A percentile compares a stretch with the other conserved stretches of the same genome.
phyloP scores from a whole-genome alignment of 1,140 invertebrate genomes.

The Zaprionus nigranus region DNA sequence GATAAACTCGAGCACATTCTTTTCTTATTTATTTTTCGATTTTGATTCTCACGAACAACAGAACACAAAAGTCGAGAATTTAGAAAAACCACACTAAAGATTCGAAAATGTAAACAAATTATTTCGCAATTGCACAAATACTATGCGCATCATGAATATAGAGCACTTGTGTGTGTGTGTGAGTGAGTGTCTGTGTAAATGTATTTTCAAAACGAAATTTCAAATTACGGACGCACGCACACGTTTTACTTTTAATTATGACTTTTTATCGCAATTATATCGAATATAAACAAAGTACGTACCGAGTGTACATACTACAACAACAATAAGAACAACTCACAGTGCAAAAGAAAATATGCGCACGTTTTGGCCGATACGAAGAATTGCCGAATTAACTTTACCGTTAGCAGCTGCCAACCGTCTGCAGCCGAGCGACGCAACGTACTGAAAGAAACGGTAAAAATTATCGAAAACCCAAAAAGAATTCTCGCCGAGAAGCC shows the following conservation, averaged over 20 bases:
- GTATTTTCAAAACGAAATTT: slow-evolving; percentile 37
- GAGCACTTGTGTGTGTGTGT: slow-evolving; percentile 16
- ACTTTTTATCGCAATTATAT: slow-evolving; percentile 67
- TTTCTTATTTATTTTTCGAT: slow-evolving; percentile 32
- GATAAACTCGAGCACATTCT: slow-evolving; percentile 8
- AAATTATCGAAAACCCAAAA: slow-evolving; percentile 26
- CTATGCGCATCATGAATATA: slow-evolving; percentile 6
- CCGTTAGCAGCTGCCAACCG: slow-evolving; percentile 49
- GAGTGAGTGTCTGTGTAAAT: too few relatives aligned
- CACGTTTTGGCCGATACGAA: slow-evolving; percentile 59
- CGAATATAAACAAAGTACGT: slow-evolving; percentile 59
- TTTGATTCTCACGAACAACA: slow-evolving; percentile 12
- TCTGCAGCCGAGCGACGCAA: slow-evolving; percentile 54
- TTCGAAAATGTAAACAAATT: slow-evolving; percentile 72
- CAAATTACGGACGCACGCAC: slow-evolving; percentile 20
- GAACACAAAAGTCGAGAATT: slow-evolving; percentile 40
- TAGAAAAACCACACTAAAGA: slow-evolving; percentile 50
- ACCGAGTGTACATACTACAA: slow-evolving; percentile 1
- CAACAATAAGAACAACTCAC: not conserved
- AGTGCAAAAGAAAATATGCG: slow-evolving; percentile 41
- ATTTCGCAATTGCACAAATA: slow-evolving; percentile 69
- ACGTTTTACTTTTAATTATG: slow-evolving; percentile 62
- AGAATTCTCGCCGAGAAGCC: slow-evolving; percentile 36
- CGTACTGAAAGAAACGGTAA: slow-evolving; percentile 61
- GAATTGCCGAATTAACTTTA: slow-evolving; percentile 34